Conservation (phyloP, 1,140 invertebrate species). For the Ganaspis sp. region DNA sequence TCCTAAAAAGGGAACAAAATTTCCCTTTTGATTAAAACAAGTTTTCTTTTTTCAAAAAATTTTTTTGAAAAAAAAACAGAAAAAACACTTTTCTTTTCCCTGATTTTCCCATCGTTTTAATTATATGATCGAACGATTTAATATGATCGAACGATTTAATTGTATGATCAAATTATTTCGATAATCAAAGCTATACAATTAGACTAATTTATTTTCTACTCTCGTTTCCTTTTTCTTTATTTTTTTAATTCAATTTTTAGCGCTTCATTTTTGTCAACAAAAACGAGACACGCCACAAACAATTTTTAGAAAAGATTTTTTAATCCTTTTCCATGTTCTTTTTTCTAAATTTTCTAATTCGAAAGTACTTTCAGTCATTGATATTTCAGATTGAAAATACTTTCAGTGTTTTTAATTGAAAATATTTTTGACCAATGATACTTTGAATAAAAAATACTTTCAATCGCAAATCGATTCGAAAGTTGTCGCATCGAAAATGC, state of each 20-base stretch:
- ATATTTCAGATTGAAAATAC: conserved; percentile 32
- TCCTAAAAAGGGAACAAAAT: too few species aligned
- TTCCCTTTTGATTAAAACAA: too few species aligned
- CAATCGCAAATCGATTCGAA: too few species aligned
- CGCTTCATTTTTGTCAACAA: conserved; percentile 53
- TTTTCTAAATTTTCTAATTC: background rate
- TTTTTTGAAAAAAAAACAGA: background rate
- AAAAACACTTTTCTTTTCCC: background rate
- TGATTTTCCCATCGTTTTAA: background rate
- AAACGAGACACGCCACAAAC: conserved; percentile 47
- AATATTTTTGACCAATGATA: too few species aligned
- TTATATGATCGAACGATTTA: background rate
- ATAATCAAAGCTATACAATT: background rate
- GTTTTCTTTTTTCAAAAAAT: too few species aligned
- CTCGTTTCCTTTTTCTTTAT: background rate
- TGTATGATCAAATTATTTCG: background rate
- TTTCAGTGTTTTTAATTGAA: conserved; percentile 38
- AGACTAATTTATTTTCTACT: conserved; percentile 7
- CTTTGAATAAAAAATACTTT: too few species aligned
- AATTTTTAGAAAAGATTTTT: conserved; percentile 37
- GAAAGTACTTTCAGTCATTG: background rate
- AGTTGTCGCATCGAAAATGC: too few species aligned
- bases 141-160: background rate
- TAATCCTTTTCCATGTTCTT: background rate
- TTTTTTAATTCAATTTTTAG: conserved; percentile 42